These are phyloP conservation scores for Eupelmus urozonus DNA, from an alignment of 2,888 invertebrate genomes.

Conservation along the genomic window DNA sequence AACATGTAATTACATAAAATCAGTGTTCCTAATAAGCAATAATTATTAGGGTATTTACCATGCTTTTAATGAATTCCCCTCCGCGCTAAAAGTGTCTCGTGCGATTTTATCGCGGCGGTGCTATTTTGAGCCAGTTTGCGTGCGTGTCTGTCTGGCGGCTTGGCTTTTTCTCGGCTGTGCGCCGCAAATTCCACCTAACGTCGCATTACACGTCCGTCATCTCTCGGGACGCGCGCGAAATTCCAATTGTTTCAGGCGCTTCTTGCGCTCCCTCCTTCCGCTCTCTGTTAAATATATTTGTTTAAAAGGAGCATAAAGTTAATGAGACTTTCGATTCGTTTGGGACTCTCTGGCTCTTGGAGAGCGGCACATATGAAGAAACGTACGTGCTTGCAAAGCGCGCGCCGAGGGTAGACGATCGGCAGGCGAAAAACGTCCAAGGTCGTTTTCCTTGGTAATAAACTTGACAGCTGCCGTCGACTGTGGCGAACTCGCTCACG, in stretches of 20 bases:
- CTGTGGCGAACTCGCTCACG: background rate
- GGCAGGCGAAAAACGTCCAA: slow-evolving; percentile 43
- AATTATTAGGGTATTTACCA: no score
- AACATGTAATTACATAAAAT: no score
- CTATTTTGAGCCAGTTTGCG: background rate
- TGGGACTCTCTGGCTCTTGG: background rate
- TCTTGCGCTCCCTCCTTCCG: background rate
- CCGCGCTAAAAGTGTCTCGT: no score
- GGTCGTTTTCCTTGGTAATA: slow-evolving; percentile 48
- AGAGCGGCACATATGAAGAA: background rate
- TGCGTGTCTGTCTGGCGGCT: no score
- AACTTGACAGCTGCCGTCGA: slow-evolving; percentile 53
- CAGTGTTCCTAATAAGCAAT: no score
- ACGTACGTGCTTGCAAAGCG: background rate
- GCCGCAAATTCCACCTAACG: slow-evolving; percentile 4
- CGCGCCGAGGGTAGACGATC: background rate
- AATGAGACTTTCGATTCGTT: slow-evolving; percentile 35
- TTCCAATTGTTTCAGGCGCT: slow-evolving; percentile 13
- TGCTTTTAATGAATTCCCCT: no score
- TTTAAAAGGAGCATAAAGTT: slow-evolving; percentile 15
- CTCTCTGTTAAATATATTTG: slow-evolving; percentile 2
- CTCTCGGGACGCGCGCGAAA: background rate
- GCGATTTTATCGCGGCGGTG: no score
- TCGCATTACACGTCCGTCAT: background rate
- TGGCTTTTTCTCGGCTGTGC: background rate